A percentile compares a stretch with the other conserved stretches of the same genome.
These are phyloP conservation scores for Apoderus coryli DNA, from an alignment of 2,888 invertebrate genomes.

Conservation along the genomic window DNA sequence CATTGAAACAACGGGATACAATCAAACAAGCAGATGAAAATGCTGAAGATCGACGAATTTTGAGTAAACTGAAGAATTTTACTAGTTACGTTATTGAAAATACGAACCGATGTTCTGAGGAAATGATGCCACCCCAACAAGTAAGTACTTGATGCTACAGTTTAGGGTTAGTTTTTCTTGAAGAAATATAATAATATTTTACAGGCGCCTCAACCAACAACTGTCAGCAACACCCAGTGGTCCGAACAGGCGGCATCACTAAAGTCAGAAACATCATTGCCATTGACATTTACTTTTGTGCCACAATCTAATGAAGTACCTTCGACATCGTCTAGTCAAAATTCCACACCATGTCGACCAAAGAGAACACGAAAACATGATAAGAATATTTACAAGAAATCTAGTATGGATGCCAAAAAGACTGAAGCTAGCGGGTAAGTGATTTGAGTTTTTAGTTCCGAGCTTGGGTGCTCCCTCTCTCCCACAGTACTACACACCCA, in stretches of 20 bases:
- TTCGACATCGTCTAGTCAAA: constrained; percentile 25
- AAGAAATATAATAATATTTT: too few species aligned
- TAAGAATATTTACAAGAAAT: constrained; percentile 26
- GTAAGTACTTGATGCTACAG: too few species aligned
- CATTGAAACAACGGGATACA: constrained; percentile 22
- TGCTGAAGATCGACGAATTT: constrained; percentile 19
- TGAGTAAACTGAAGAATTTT: constrained; percentile 25
- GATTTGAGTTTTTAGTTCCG: constrained; percentile 7
- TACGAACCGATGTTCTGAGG: constrained; percentile 25
- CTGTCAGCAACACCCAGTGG: too few species aligned
- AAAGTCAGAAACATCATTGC: too few species aligned
- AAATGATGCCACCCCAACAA: constrained; percentile 23
- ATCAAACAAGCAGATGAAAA: constrained; percentile 20
- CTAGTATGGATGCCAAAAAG: constrained; percentile 17
- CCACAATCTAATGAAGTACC: too few species aligned
- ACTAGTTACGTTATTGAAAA: constrained; percentile 28
- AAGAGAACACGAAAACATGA: constrained; percentile 31
- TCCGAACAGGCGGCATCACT: constrained; percentile 10
- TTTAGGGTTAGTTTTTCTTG: too few species aligned
- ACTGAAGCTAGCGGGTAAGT: constrained; percentile 12
- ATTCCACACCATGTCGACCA: constrained; percentile 27
- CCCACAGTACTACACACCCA: too few species aligned
- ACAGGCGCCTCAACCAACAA: too few species aligned
- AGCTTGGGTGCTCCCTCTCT: too few species aligned
- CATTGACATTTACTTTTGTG: too few species aligned